phyloP scores from a whole-genome alignment of 2,113 vertebrate genomes.

The Phalacrocorax carbo region DNA sequence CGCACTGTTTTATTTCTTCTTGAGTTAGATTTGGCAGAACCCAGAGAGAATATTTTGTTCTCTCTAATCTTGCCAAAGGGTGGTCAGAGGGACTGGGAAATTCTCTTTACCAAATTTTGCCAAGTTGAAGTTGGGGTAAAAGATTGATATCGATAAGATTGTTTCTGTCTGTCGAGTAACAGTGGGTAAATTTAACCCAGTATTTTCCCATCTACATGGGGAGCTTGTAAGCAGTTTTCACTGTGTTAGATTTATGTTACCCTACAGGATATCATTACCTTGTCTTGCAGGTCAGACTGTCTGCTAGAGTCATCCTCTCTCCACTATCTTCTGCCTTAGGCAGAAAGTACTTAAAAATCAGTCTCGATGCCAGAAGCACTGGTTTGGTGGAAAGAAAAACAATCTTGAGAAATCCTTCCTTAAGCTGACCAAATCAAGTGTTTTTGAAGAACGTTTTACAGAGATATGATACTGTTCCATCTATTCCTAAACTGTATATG shows the following conservation, averaged over 20 bases:
- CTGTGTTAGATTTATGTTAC: not conserved
- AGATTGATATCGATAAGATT: not conserved
- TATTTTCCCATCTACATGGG: not conserved
- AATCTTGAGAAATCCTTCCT: not conserved
- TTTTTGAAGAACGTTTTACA: not conserved
- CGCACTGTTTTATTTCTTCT: not conserved
- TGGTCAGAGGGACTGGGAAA: not conserved
- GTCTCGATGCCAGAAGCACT: not conserved
- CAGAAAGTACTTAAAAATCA: not conserved
- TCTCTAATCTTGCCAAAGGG: not conserved
- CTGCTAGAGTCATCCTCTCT: not conserved
- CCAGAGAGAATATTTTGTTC: not conserved
- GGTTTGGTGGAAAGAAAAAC: not conserved
- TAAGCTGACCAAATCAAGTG: not conserved
- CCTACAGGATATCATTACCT: not conserved
- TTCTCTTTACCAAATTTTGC: not conserved
- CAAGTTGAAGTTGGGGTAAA: not conserved
- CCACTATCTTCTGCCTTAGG: not conserved
- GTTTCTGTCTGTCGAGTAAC: not conserved
- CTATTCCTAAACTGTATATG: not conserved
- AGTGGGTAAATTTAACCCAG: not conserved
- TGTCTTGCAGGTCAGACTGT: not conserved
- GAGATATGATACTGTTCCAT: not conserved
- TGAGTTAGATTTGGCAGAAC: not conserved
- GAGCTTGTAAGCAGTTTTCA: not conserved